These are phyloP conservation scores for Gisinianus flammeolus DNA, from an alignment of 2,888 invertebrate species.

Conservation along the genomic window DNA sequence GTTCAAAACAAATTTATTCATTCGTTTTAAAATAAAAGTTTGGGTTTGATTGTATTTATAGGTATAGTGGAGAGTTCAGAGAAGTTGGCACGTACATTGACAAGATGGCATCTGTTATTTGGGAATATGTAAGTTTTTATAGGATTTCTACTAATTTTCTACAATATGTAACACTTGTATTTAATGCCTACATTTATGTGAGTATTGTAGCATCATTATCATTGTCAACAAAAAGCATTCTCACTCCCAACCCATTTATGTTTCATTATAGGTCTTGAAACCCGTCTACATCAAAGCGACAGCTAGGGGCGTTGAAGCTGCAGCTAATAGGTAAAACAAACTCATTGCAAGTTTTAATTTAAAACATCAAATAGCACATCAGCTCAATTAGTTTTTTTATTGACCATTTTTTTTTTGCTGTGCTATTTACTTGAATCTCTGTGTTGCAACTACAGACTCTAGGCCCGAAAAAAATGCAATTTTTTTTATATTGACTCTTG, in stretches of 20 bases:
- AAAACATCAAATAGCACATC: too few species aligned
- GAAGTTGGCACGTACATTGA: conserved; percentile 88
- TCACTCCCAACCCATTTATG: not conserved
- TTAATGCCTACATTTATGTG: too few species aligned
- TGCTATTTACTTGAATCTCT: too few species aligned
- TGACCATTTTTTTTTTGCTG: too few species aligned
- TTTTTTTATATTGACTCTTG: too few species aligned
- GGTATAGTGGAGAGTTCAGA: conserved; percentile 91
- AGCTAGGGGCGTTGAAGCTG: conserved; percentile 52
- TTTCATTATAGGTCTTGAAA: conserved; percentile 46
- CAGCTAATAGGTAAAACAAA: too few species aligned
- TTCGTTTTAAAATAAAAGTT: too few species aligned
- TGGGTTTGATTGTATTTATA: conserved; percentile 61
- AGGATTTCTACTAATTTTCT: not conserved
- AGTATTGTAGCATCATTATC: not conserved
- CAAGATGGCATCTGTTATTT: conserved; percentile 81
- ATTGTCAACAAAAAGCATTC: not conserved
- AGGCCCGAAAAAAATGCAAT: too few species aligned
- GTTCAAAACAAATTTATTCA: too few species aligned
- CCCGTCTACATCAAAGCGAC: conserved; percentile 51
- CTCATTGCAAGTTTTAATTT: too few species aligned
- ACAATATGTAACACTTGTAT: not conserved
- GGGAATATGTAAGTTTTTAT: conserved; percentile 82
- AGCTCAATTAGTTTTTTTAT: too few species aligned
- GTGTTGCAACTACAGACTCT: too few species aligned